Conservation (phyloP, 2,797 vertebrate species). For the Gadopsis bispinosus region DNA sequence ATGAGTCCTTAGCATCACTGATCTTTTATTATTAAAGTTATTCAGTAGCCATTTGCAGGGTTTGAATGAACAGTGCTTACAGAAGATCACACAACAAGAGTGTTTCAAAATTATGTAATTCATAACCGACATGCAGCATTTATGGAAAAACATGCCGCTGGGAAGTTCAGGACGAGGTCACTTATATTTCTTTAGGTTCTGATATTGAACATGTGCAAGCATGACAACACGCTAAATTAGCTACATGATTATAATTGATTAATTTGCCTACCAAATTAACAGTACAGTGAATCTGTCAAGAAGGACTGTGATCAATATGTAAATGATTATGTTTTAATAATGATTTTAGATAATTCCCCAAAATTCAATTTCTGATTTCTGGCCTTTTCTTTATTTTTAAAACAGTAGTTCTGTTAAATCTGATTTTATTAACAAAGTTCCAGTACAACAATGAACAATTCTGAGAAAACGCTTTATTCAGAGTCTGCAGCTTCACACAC, state of each 20-base stretch:
- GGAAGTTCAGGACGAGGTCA: slow-evolving; percentile 65
- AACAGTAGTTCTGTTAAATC: neutral
- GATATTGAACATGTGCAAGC: slow-evolving; percentile 29
- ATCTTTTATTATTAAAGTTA: slow-evolving; percentile 81
- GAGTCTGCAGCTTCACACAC: neutral
- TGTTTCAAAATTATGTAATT: slow-evolving; percentile 75
- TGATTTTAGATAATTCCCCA: neutral
- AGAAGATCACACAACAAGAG: slow-evolving; percentile 62
- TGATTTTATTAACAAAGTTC: neutral
- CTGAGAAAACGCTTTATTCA: slow-evolving; percentile 2
- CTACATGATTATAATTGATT: slow-evolving; percentile 27
- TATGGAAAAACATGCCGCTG: slow-evolving; percentile 44
- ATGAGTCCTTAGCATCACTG: slow-evolving; percentile 72
- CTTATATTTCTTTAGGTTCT: slow-evolving; percentile 44
- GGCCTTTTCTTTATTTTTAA: too few relatives aligned
- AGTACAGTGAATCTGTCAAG: neutral
- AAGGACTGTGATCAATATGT: slow-evolving; percentile 24
- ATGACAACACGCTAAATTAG: slow-evolving; percentile 26
- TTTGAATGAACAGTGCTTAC: slow-evolving; percentile 72
- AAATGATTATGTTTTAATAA: slow-evolving; percentile 26
- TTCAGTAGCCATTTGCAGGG: slow-evolving; percentile 65
- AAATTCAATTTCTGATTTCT: slow-evolving; percentile 3
- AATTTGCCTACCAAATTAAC: slow-evolving; percentile 36
- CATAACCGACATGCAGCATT: slow-evolving; percentile 59
- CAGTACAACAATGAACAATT: neutral